Percentiles rank a stretch among this genome's conserved stretches.
Evolutionary conservation across 1,140 invertebrate species (phyloP).

Genomic region (Macrocentrus cingulum): DNA sequence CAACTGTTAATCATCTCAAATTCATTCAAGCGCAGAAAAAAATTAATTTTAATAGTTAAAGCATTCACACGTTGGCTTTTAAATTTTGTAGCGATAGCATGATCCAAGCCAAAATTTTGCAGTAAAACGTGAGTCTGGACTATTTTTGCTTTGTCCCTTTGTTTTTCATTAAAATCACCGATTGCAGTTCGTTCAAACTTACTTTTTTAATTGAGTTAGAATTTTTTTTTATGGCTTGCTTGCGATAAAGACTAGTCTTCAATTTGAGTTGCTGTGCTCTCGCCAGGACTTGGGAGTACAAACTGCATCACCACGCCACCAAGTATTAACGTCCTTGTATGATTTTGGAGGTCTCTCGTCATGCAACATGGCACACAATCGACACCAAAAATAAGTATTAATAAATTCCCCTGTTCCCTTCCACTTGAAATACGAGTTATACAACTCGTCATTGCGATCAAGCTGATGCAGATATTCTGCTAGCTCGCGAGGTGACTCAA

Average conservation of each 20-base stretch:
- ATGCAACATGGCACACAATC: slow-evolving; percentile 88
- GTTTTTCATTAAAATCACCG: too few species aligned
- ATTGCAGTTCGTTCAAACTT: too few species aligned
- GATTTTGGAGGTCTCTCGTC: slow-evolving; percentile 68
- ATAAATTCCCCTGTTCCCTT: slow-evolving; percentile 92
- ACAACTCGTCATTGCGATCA: slow-evolving; percentile 82
- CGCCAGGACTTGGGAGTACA: slow-evolving; percentile 72
- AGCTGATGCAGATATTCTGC: slow-evolving; percentile 83
- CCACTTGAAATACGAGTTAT: slow-evolving; percentile 91
- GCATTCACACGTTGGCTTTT: too few species aligned
- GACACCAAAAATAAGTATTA: slow-evolving; percentile 94
- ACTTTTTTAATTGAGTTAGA: background rate
- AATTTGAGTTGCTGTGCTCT: slow-evolving; percentile 49
- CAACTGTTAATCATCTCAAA: too few species aligned
- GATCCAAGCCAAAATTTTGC: too few species aligned
- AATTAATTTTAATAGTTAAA: too few species aligned
- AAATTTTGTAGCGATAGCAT: too few species aligned
- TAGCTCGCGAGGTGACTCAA: slow-evolving; percentile 79
- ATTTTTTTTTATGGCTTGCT: background rate
- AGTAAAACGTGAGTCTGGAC: too few species aligned
- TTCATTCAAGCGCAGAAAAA: too few species aligned
- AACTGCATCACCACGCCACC: slow-evolving; percentile 79
- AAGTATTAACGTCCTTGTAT: slow-evolving; percentile 82
- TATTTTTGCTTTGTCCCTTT: too few species aligned
- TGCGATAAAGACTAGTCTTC: background rate